These are phyloP conservation scores for Neocrepidodera transversa DNA, from an alignment of 2,888 invertebrate genomes.

Conservation along the genomic window DNA sequence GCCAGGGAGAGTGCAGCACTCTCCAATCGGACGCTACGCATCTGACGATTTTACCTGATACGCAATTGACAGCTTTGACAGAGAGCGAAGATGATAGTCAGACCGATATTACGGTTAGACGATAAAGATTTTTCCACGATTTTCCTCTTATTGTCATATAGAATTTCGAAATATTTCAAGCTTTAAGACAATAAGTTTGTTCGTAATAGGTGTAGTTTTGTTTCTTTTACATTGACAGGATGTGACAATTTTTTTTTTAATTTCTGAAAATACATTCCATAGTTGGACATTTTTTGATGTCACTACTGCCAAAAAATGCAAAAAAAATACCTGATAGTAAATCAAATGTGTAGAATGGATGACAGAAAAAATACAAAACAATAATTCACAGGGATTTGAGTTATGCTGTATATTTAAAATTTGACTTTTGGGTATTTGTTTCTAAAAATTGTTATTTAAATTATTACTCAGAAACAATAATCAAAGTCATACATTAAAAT, in stretches of 20 bases:
- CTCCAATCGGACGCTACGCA: slow-evolving; percentile 81
- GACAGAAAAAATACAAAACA: slow-evolving; percentile 2
- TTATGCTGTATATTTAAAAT: too few relatives aligned
- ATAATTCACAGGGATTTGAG: too few relatives aligned
- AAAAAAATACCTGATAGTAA: slow-evolving; percentile 31
- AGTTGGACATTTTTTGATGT: slow-evolving; percentile 22
- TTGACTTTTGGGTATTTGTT: too few relatives aligned
- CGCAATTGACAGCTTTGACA: slow-evolving; percentile 64
- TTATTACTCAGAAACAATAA: too few relatives aligned
- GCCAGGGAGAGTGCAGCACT: slow-evolving; percentile 71
- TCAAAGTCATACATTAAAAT: too few relatives aligned
- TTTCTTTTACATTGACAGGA: neutral
- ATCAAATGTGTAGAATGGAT: slow-evolving; percentile 21
- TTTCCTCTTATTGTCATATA: slow-evolving; percentile 20
- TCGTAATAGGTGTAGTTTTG: slow-evolving; percentile 28
- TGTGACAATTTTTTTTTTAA: slow-evolving; percentile 13
- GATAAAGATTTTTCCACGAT: slow-evolving; percentile 42
- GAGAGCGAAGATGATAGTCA: slow-evolving; percentile 68
- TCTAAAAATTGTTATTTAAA: too few relatives aligned
- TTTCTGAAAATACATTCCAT: slow-evolving; percentile 27
- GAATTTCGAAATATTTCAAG: slow-evolving; percentile 31
- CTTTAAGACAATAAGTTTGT: slow-evolving; percentile 38
- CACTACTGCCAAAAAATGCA: slow-evolving; percentile 32
- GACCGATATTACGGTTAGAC: slow-evolving; percentile 52
- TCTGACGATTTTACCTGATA: slow-evolving; percentile 77